Percentiles rank a stretch among this genome's conserved stretches.
Conservation (phyloP, 2,113 vertebrate genomes). For the Dromiciops gliroides region DNA sequence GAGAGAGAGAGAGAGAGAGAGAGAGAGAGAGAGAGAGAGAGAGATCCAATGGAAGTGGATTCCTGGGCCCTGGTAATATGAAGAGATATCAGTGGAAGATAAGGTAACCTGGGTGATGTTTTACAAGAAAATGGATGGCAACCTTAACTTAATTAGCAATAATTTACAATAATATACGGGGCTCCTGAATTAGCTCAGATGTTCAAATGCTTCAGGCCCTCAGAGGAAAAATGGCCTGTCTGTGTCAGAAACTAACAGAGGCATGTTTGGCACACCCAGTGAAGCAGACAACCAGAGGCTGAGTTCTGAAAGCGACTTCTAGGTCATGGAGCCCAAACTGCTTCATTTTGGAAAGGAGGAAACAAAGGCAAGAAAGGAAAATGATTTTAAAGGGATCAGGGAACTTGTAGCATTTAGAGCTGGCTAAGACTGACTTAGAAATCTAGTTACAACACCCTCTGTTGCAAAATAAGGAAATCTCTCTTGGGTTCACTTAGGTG, state of each 20-base stretch:
- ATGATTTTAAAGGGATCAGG: neutral
- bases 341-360: conserved; percentile 4
- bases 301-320: neutral
- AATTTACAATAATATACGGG: conserved; percentile 57
- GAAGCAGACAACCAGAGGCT: neutral
- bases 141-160: conserved; percentile 65
- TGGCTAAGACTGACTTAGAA: neutral
- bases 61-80: neutral
- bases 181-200: conserved; percentile 66
- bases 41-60: neutral
- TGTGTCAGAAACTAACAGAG: conserved; percentile 35
- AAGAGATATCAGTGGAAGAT: neutral
- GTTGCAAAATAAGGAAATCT: neutral
- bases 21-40: neutral
- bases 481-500: neutral
- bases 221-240: conserved; percentile 2
- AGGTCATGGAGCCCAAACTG: neutral
- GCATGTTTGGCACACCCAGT: neutral
- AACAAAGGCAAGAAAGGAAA: neutral
- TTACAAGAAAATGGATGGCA: conserved; percentile 47
- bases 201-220: conserved; percentile 27
- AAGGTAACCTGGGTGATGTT: conserved; percentile 12
- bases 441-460: neutral
- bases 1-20: too few relatives aligned
- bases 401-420: neutral